Evolutionary conservation across 2,113 vertebrate species (phyloP).

Genomic region (Muntiacus muntjak): DNA sequence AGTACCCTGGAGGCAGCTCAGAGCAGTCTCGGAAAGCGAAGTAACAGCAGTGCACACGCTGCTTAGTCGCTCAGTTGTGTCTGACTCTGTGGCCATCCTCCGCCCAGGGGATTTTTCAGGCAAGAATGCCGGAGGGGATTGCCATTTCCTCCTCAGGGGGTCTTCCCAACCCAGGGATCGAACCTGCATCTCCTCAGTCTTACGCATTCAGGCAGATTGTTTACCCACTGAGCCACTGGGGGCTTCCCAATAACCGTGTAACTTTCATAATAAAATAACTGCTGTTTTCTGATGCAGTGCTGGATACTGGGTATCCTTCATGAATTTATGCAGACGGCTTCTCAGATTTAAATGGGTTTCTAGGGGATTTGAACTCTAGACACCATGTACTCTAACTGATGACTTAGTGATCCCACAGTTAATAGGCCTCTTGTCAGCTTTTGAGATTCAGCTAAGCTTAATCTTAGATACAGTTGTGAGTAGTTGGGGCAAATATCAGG

Average conservation of each 20-base stretch:
- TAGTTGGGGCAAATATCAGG: not conserved
- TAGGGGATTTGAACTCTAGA: not conserved
- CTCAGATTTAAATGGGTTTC: not conserved
- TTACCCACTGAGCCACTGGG: not conserved
- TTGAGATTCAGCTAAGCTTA: not conserved
- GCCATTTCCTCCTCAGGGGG: not conserved
- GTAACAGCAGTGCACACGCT: not conserved
- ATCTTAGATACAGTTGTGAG: not conserved
- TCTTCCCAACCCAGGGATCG: not conserved
- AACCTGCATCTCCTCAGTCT: not conserved
- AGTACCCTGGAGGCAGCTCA: not conserved
- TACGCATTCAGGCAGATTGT: not conserved
- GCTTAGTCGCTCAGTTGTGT: not conserved
- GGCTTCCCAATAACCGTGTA: not conserved
- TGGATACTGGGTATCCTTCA: not conserved
- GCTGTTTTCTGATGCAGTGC: not conserved
- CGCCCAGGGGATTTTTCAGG: not conserved
- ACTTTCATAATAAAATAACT: not conserved
- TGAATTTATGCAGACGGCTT: not conserved
- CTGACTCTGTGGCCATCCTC: not conserved
- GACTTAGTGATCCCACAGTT: not conserved
- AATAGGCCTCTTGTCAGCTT: not conserved
- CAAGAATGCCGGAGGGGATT: not conserved
- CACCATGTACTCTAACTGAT: not conserved
- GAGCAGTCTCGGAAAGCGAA: not conserved